A percentile compares a stretch with the other conserved stretches of the same genome.
Conservation (phyloP, 2,113 vertebrate genomes). For the Neomonachus schauinslandi region DNA sequence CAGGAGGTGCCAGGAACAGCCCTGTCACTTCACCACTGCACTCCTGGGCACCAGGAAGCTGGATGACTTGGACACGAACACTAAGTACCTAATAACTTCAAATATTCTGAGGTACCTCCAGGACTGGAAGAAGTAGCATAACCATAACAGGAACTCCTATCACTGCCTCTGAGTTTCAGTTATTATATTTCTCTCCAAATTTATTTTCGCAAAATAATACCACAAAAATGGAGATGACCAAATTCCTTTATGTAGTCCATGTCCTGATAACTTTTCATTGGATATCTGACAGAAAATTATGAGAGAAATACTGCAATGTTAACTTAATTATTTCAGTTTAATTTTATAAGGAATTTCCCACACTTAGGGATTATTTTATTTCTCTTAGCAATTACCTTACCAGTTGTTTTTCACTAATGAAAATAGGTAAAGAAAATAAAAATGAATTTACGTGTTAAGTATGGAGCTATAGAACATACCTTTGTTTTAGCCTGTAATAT, state of each 20-base stretch:
- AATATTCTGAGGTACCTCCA: neutral
- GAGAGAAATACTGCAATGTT: neutral
- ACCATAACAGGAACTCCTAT: neutral
- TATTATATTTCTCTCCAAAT: neutral
- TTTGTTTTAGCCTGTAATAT: slow-evolving; percentile 80
- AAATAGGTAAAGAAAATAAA: neutral
- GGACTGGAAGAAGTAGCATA: neutral
- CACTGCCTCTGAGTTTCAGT: neutral
- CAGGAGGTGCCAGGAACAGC: accelerated
- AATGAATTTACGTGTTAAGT: neutral
- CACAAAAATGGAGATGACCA: neutral
- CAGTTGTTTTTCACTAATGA: neutral
- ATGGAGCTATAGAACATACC: slow-evolving; percentile 65
- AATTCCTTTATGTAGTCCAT: neutral
- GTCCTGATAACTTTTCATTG: neutral
- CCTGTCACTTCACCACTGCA: neutral
- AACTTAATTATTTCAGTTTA: neutral
- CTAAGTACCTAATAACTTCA: neutral
- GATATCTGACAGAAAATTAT: neutral
- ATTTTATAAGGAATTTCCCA: neutral
- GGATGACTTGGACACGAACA: neutral
- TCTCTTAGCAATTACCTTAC: neutral
- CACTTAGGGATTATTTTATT: neutral
- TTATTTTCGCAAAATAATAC: slow-evolving; percentile 8
- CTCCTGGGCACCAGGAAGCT: neutral